Evolutionary conservation across 2,113 vertebrate species (phyloP).

Genomic region (Xiphias gladius): DNA sequence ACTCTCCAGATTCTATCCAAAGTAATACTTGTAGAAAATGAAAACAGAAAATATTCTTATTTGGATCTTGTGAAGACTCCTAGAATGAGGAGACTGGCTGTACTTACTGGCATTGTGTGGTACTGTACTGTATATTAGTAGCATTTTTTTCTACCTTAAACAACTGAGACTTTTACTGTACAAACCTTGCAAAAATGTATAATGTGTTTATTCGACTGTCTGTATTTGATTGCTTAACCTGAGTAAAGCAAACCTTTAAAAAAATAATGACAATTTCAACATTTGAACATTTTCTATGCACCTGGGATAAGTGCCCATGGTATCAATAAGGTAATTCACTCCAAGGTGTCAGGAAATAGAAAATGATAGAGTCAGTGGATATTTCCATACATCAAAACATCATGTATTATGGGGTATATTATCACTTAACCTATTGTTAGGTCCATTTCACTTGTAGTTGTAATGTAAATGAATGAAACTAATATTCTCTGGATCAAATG

Average conservation of each 20-base stretch:
- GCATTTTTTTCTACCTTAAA: background rate
- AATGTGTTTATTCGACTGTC: background rate
- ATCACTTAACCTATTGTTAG: too few species aligned
- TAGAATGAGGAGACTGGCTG: slow-evolving; percentile 54
- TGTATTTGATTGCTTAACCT: background rate
- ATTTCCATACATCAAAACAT: too few species aligned
- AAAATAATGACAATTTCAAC: too few species aligned
- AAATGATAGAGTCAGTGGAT: too few species aligned
- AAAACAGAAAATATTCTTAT: slow-evolving; percentile 69
- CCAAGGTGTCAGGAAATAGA: too few species aligned
- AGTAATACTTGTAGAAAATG: slow-evolving; percentile 59
- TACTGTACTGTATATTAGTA: slow-evolving; percentile 9
- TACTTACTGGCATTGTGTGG: slow-evolving; percentile 65
- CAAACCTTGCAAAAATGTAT: background rate
- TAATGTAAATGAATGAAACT: background rate
- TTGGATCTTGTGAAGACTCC: slow-evolving; percentile 72
- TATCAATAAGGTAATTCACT: too few species aligned
- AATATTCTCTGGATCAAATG: background rate
- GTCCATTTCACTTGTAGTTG: too few species aligned
- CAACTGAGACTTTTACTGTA: background rate
- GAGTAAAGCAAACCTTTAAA: background rate
- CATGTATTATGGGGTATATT: too few species aligned
- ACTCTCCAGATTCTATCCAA: slow-evolving; percentile 55
- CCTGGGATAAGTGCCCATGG: too few species aligned
- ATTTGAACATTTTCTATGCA: too few species aligned